phyloP scores from a whole-genome alignment of 64 coral and sea anemone genomes.

The Actinia tenebrosa region DNA sequence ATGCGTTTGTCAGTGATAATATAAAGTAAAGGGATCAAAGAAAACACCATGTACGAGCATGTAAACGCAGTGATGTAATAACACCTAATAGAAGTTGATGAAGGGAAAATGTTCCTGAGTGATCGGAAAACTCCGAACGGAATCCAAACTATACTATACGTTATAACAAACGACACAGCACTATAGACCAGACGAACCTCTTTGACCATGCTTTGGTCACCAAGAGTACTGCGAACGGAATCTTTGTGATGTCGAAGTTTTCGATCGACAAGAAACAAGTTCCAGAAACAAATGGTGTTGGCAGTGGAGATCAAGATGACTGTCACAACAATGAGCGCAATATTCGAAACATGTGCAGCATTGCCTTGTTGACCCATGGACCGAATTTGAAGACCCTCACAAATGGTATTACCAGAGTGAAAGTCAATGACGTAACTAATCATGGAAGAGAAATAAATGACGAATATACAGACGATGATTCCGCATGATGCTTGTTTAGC shows the following conservation, averaged over 20 bases:
- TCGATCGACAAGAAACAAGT: background rate
- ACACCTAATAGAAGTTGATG: background rate
- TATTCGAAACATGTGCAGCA: background rate
- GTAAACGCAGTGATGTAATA: background rate
- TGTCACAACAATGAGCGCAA: background rate
- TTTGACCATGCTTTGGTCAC: slow-evolving; percentile 8
- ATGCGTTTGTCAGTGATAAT: slow-evolving; percentile 14
- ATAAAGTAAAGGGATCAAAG: slow-evolving; percentile 3
- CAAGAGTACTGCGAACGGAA: slow-evolving; percentile 10
- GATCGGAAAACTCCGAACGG: background rate
- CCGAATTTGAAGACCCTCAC: background rate
- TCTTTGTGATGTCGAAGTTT: background rate
- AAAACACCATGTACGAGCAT: background rate
- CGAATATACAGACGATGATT: background rate
- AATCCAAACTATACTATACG: background rate
- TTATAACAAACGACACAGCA: background rate
- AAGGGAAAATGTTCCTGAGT: background rate
- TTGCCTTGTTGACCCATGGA: background rate
- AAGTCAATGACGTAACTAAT: slow-evolving; percentile 9
- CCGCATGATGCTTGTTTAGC: background rate
- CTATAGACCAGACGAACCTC: slow-evolving; percentile 9
- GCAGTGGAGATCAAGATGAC: background rate
- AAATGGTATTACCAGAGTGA: background rate
- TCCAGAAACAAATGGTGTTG: background rate
- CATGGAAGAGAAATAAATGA: background rate